Base-by-base conservation (phyloP, 2,113 vertebrate genomes). In the Oryzias curvinotus region DNA sequence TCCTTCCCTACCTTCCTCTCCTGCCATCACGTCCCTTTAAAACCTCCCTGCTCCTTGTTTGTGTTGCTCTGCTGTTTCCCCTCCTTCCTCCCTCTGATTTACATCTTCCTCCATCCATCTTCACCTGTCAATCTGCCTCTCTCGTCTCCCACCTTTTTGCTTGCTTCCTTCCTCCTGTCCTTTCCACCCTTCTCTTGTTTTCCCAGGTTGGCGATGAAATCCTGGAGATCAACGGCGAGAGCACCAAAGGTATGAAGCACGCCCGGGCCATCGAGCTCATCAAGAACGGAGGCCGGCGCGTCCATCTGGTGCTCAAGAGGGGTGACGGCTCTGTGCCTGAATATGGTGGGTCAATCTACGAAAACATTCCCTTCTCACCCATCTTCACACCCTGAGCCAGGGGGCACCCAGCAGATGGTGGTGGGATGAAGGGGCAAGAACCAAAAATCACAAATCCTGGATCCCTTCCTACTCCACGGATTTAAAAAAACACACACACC, bases 261-360 rank as follows among this genome's bases (percentile, higher is more conserved):
- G 93, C 95, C 65, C 95, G 97, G 62, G 97, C 96, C 90, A 99
- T 99, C 57, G 97, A 99, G 94, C 96, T 99, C 87, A 99, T 99
- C 91, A 99, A 99, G 92, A 98, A 93, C 2, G 97, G 97, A 76
- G 97, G 97, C 75, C 95, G 95, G 58, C 94, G 94, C 80, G 96
- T 92, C 76, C 95, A 92, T 85, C 93, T 99, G 79, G 94, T 97
- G 93, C 96, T 99, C 87, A 98, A 97, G 92, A 91, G 96, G 75
- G 97, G 97, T 75, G 96, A 99, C 79, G 97, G 97, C 92, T 99
- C 96, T 0, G 97, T 99, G 91, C 97, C 97, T 52, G 97, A 99
- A 98, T 99, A 99, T 98, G 97, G 97, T 99, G 97, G 97, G 97
- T 99, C 96, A 95, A 96, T 98, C 96, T 98, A 96, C 94, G 96